Percentiles rank a stretch among this genome's conserved stretches.
Conservation (phyloP, 1,140 invertebrate species). For the Atta cephalotes region DNA sequence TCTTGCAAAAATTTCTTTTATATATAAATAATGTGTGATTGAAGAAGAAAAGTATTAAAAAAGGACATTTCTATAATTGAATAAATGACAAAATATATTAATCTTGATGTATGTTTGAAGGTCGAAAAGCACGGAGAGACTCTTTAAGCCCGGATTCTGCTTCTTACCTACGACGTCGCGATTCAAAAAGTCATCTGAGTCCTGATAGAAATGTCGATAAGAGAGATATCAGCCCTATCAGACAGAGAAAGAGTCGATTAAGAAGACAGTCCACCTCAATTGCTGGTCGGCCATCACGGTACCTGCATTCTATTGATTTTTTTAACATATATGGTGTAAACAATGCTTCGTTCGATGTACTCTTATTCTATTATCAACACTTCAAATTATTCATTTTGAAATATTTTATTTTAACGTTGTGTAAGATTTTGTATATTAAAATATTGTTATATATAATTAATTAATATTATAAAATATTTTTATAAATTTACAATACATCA, state of each 20-base stretch:
- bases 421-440: background rate
- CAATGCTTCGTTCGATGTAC: background rate
- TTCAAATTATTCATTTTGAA: background rate
- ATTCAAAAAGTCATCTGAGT: conserved; percentile 92
- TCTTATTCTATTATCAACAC: background rate
- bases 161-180: conserved; percentile 88
- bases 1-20: background rate
- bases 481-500: background rate
- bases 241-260: conserved; percentile 88
- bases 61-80: background rate
- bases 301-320: conserved; percentile 67
- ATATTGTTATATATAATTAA: background rate
- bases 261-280: conserved; percentile 93
- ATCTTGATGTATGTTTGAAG: conserved; percentile 81
- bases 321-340: background rate
- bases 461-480: background rate
- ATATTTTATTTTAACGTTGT: conserved; percentile 1
- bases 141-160: conserved; percentile 96
- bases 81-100: background rate
- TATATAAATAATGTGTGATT: conserved; percentile 1
- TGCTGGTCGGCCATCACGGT: conserved; percentile 86
- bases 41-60: background rate
- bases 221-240: conserved; percentile 90
- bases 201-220: conserved; percentile 91
- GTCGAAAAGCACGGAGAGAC: conserved; percentile 92